Base-by-base conservation (phyloP, 2,888 invertebrate genomes). In the Leptothorax acervorum region DNA sequence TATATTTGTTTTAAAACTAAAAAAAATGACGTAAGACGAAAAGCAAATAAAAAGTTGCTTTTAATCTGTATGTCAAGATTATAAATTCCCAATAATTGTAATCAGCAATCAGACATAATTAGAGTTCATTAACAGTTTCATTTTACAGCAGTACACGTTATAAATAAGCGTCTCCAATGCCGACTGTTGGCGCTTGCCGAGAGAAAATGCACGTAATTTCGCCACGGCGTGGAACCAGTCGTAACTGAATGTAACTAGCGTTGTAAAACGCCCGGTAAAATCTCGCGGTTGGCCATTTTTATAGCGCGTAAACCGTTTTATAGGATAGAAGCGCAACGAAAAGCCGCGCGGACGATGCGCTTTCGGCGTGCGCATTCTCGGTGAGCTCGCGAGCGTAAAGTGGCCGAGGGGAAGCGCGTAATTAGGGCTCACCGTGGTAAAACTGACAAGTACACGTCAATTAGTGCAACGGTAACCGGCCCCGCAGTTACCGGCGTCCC, bases 361-460 rank as follows among this genome's bases (percentile, higher is more conserved):
- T 71, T 71, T 83, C 23, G 78, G 39, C 42, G 53, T 15, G 55
- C 23, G 39, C 31, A 55, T 71, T 57, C 51, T 65, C 45, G 31
- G 57, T 35, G 68, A 65, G 48, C 62, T 68, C 62, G 79, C 55
- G 55, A 70, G 75, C 53, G 70, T 66, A 78, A 78, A 82, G 82
- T 83, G 75, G 51, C 65, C 84, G 83, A 82, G 62, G 84, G 79
- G 86, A 89, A 83, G 70, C 78, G 71, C 84, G 84, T 90, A 89
- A 90, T 89, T 89, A 89, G 83, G 83, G 79, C 83, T 83, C 83
- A 85, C 84, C 83, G 48, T 55, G 74, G 83, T 89, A 86, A 85
- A 89, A 88, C 88, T 86, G 90, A 84, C 85, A 87, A 86, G 90
- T 85, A 89, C 75, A 82, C 89, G 89, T 88, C 89, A 88, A 89